Evolutionary conservation across 35 echinoderm and acorn worm species (phyloP), one percentile per base, ranked within the genome.

Genomic region (Apostichopus japonicus): DNA sequence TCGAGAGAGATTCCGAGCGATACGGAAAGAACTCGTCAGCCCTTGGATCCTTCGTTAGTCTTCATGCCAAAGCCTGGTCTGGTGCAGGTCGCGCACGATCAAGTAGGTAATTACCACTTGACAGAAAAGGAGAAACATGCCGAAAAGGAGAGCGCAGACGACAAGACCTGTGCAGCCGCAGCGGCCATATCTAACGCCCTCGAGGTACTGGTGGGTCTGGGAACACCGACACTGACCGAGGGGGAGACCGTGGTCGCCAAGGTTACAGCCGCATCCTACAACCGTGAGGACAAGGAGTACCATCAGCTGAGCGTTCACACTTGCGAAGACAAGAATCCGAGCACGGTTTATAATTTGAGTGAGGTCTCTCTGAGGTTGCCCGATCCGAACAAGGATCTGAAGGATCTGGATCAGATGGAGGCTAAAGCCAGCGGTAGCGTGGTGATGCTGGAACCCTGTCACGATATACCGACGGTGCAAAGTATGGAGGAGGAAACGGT

Each of bases 151-250:
- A 10, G 13, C 10, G 23, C 17, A 10, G 55, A 59, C 10, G 57
- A 54, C 62, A 53, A 77, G 54, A 78, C 79, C 79, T 75, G 71
- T 23, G 71, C 71, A 75, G 71, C 71, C 2, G 71, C 71, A 0
- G 78, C 65, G 72, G 79, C 91, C 1, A 52, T 92, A 19, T 86
- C 91, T n/a, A 92, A 76, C 81, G 91, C 81, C n/a, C 91, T 92
- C 15, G 80, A 92, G 80, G 91, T 92, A 1, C 53, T 92, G 23
- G 81, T 86, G 5, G 91, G 72, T 55, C 81, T 91, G 0, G 76
- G 86, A 16, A 92, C 27, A 8, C 67, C 70, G 4, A 33, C 59
- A 3, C 6, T 56, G 8, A 72, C 44, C 21, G 59, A 77, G 25
- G 52, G 17, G 13, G 79, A 27, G 23, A 22, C 8, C 75, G 53